Conservation (phyloP, 2,888 invertebrate species). For the Proisotoma minuta region DNA sequence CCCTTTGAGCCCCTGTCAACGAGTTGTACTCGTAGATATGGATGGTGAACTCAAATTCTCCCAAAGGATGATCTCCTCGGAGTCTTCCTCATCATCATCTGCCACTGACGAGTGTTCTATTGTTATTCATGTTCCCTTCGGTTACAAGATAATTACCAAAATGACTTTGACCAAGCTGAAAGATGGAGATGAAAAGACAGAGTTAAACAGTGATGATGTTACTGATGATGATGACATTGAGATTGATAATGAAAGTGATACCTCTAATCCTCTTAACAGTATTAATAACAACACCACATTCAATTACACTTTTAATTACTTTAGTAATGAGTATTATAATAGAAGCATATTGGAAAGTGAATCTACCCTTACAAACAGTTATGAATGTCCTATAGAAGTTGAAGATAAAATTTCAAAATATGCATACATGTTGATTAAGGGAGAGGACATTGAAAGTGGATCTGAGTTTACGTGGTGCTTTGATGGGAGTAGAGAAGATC, state of each 20-base stretch:
- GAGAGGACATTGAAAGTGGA: constrained; percentile 35
- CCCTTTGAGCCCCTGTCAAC: constrained; percentile 43
- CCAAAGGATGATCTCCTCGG: constrained; percentile 11
- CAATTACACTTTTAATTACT: constrained; percentile 10
- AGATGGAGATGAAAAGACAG: background rate
- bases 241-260: constrained; percentile 11
- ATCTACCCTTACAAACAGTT: constrained; percentile 15
- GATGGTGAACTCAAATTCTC: constrained; percentile 41
- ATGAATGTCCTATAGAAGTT: constrained; percentile 23
- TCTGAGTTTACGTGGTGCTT: constrained; percentile 43
- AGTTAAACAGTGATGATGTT: background rate
- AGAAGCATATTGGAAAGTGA: background rate
- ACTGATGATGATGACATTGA: background rate
- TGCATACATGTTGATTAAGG: constrained; percentile 31
- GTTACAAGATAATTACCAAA: constrained; percentile 42
- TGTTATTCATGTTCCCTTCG: constrained; percentile 46
- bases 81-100: no score
- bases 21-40: constrained; percentile 37
- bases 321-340: constrained; percentile 14
- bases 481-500: constrained; percentile 25
- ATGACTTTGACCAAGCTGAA: constrained; percentile 29
- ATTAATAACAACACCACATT: constrained; percentile 1
- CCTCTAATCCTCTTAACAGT: constrained; percentile 15
- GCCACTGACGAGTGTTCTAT: constrained; percentile 43
- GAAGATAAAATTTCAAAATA: background rate